Base-by-base conservation (phyloP, 1,140 invertebrate genomes). In the Drosophila subobscura region DNA sequence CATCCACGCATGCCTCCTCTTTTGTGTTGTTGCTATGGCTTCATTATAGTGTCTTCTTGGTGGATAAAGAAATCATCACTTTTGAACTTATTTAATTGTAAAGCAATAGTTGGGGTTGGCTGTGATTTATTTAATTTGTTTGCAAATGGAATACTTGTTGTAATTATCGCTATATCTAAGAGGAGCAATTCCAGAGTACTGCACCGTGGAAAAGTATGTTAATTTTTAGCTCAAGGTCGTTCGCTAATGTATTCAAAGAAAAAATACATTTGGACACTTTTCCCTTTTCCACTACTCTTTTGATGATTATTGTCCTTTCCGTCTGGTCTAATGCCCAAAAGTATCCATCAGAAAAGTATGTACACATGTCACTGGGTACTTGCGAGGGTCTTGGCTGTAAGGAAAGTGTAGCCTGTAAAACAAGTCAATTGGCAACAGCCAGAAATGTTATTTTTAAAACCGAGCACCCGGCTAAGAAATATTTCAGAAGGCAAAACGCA, bases 391-490 rank as follows among this genome's bases (percentile, higher is more conserved):
- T 27, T 27, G 5, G 66, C 64, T 66, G 74, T 73, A 81, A 74
- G 57, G 45, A 79, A 74, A 70, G 50, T 45, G 67, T 27, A 74
- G 71, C 63, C 65, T 74, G 66, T 54, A 79, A 63, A 85, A 72
- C 72, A 72, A 66, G 75, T 75, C 84, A 83, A 88, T 83, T 88
- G 83, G 83, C 83, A 88, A 88, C 83, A 88, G 83, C 71, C 73
- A 66, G 45, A 83, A 83, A 88, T 83, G 76, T 86, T 88, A 88
- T 88, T 88, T 88, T 88, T 88, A 88, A 89, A 88, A 83, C 63
- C 71, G 83, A 86, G 83, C 83, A 73, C 81, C 83, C 83, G 75
- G 84, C 64, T 70, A 56, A 70, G 66, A 56, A 70, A 70, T 37
- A 1, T 10, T 37, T 37, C 33, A 4, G 10, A 56, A 25, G 33